Conservation (phyloP, 1,140 invertebrate species). For the Caenorhabditis inopinata region DNA sequence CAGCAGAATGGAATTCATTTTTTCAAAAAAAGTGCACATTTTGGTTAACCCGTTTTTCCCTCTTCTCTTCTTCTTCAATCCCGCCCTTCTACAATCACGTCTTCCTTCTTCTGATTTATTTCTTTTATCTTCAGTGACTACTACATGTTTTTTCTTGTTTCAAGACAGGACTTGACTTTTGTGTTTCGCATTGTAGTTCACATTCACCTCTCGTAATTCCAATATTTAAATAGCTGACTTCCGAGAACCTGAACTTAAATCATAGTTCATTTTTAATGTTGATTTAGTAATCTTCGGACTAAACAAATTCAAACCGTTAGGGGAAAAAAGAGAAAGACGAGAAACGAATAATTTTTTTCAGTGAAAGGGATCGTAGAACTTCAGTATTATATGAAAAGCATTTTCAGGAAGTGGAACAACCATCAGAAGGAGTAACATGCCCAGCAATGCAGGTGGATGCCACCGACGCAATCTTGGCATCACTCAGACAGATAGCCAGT, state of each 20-base stretch:
- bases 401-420: background rate
- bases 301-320: background rate
- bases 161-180: no score
- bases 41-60: background rate
- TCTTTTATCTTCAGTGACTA: background rate
- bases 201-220: no score
- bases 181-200: no score
- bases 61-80: background rate
- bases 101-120: conserved; percentile 13
- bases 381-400: background rate
- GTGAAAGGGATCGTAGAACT: background rate
- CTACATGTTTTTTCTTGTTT: background rate
- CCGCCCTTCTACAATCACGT: background rate
- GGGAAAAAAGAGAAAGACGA: background rate
- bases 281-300: background rate
- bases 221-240: no score
- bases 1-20: background rate
- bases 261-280: background rate
- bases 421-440: background rate
- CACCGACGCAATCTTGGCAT: background rate
- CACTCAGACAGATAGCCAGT: background rate
- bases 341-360: background rate
- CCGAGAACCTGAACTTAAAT: no score
- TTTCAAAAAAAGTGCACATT: background rate
- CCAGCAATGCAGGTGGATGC: conserved; percentile 6